Conservation (phyloP, 2,113 vertebrate species). For the Camarhynchus parvulus region DNA sequence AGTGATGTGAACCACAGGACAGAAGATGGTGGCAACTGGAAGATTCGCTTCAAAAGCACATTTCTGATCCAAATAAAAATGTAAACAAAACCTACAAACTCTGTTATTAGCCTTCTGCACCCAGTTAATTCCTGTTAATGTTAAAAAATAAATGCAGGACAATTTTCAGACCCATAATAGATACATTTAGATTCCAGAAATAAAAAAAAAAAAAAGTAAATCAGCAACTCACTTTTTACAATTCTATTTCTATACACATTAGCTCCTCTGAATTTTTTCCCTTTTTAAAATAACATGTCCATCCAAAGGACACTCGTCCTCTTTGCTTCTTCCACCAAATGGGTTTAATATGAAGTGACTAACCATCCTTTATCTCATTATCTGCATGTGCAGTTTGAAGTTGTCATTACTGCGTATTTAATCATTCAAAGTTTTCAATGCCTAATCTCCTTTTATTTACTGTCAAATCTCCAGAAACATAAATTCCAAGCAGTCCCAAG, state of each 20-base stretch:
- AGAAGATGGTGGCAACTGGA: background rate
- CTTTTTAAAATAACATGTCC: background rate
- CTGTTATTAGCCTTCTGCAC: background rate
- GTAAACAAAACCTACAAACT: background rate
- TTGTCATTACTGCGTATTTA: conserved; percentile 15
- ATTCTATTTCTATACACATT: background rate
- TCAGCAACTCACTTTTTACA: background rate
- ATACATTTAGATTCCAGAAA: background rate
- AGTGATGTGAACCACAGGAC: background rate
- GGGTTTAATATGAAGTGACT: background rate
- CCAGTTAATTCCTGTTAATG: background rate
- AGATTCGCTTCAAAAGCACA: background rate
- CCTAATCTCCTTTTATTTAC: background rate
- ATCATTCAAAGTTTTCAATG: background rate
- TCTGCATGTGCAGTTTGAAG: background rate
- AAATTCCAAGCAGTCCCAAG: conserved; percentile 2
- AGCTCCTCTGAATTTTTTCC: background rate
- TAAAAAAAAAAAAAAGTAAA: background rate
- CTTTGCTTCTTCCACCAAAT: background rate
- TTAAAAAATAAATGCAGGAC: background rate
- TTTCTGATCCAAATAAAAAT: background rate
- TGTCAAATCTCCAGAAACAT: background rate
- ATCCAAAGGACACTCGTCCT: background rate
- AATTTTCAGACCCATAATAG: background rate
- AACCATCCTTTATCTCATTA: conserved; percentile 22